Evolutionary conservation across 2,888 invertebrate genomes (phyloP).

Genomic region (Geophilus truncorum): DNA sequence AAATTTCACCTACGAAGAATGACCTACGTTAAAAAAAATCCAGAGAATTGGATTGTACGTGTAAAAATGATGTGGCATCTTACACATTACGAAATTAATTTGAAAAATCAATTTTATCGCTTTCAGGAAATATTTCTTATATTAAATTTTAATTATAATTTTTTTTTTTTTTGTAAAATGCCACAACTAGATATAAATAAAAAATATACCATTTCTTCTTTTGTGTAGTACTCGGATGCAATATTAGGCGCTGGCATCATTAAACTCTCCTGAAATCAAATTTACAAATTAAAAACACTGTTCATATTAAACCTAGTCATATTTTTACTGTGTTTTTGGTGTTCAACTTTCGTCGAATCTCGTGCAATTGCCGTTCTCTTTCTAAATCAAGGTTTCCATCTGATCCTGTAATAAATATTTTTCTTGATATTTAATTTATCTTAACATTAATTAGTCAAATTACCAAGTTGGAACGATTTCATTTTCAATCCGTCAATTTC

Average conservation of each 20-base stretch:
- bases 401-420: constrained; percentile 28
- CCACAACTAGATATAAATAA: constrained; percentile 31
- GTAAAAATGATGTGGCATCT: not conserved
- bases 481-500: constrained; percentile 72
- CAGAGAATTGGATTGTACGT: not conserved
- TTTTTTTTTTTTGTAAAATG: not conserved
- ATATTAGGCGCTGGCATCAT: constrained; percentile 61
- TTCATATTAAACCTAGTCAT: not conserved
- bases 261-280: constrained; percentile 59
- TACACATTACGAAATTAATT: not conserved
- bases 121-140: too few relatives aligned
- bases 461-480: constrained; percentile 69
- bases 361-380: constrained; percentile 42
- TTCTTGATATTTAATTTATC: too few relatives aligned
- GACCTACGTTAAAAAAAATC: constrained; percentile 32
- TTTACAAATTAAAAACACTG: not conserved
- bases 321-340: constrained; percentile 28
- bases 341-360: constrained; percentile 23
- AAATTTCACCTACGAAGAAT: constrained; percentile 60
- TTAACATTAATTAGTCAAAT: constrained; percentile 40
- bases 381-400: constrained; percentile 29
- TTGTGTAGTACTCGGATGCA: constrained; percentile 83
- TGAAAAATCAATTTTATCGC: too few relatives aligned
- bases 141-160: not conserved
- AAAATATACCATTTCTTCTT: constrained; percentile 63